Percentiles rank a stretch among this genome's conserved stretches.
phyloP scores from a whole-genome alignment of 1,140 invertebrate genomes.

The Globodera rostochiensis region DNA sequence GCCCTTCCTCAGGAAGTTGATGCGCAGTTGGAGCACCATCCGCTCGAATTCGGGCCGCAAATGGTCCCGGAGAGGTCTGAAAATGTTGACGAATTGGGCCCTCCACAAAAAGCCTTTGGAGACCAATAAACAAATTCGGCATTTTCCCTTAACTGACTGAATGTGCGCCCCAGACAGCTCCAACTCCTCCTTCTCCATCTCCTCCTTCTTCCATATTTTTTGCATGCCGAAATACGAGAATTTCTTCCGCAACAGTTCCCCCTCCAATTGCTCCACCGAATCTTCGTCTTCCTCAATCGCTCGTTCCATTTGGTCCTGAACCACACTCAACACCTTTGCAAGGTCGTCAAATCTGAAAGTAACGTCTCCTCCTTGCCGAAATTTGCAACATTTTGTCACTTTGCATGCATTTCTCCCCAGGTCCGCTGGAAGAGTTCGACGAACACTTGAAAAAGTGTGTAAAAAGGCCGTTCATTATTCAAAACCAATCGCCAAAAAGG shows the following conservation, averaged over 20 bases:
- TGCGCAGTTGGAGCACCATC: slow-evolving; percentile 44
- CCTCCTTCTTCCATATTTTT: slow-evolving; percentile 52
- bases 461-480: slow-evolving; percentile 50
- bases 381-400: background rate
- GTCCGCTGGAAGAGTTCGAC: slow-evolving; percentile 53
- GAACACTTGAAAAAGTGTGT: slow-evolving; percentile 41
- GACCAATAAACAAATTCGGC: too few relatives aligned
- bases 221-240: slow-evolving; percentile 57
- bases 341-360: slow-evolving; percentile 24
- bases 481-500: slow-evolving; percentile 45
- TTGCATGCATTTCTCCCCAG: slow-evolving; percentile 60
- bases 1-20: slow-evolving; percentile 49
- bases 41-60: slow-evolving; percentile 48
- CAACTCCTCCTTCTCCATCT: slow-evolving; percentile 46
- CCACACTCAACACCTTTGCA: slow-evolving; percentile 38
- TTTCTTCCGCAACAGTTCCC: slow-evolving; percentile 36
- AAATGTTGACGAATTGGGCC: background rate
- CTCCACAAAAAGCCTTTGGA: too few relatives aligned
- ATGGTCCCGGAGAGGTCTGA: slow-evolving; percentile 35
- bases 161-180: slow-evolving; percentile 51
- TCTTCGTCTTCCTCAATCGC: slow-evolving; percentile 32
- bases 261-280: slow-evolving; percentile 45
- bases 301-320: slow-evolving; percentile 50
- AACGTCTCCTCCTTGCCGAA: background rate
- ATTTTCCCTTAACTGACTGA: slow-evolving; percentile 33